Evolutionary conservation across 2,797 vertebrate species (phyloP).

Genomic region (Gambelia wislizenii): DNA sequence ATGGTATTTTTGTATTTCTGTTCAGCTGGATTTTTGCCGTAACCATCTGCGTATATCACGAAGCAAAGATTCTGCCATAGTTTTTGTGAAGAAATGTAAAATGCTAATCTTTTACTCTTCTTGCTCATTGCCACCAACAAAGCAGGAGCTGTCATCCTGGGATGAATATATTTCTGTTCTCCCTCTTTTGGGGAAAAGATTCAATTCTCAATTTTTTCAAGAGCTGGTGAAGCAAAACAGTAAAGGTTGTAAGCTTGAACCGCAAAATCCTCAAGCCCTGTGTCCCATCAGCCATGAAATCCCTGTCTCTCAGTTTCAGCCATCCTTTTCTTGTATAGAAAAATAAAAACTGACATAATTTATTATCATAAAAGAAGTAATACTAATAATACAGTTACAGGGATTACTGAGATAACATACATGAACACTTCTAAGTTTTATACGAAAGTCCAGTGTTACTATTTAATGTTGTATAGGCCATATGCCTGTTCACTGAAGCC

Average conservation of each 20-base stretch:
- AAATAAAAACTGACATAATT: not conserved
- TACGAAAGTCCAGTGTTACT: not conserved
- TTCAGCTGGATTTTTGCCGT: constrained; percentile 37
- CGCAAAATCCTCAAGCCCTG: not conserved
- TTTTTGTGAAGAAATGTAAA: constrained; percentile 31
- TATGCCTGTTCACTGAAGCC: not conserved
- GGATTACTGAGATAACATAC: no score
- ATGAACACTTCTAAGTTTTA: not conserved
- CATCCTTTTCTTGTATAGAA: not conserved
- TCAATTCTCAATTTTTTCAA: not conserved
- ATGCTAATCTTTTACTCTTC: not conserved
- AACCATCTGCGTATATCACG: not conserved
- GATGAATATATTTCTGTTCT: not conserved
- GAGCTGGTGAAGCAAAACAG: not conserved
- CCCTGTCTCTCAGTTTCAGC: not conserved
- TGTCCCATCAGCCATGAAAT: not conserved
- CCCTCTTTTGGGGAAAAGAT: not conserved
- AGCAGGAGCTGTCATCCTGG: not conserved
- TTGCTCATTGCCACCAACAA: not conserved
- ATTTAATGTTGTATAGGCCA: not conserved
- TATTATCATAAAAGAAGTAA: not conserved
- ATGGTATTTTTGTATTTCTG: not conserved
- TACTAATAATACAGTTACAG: not conserved
- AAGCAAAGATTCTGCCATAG: not conserved
- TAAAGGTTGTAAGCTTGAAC: not conserved